Evolutionary conservation across 2,113 vertebrate genomes (phyloP).

Genomic region (Barnardius zonarius): DNA sequence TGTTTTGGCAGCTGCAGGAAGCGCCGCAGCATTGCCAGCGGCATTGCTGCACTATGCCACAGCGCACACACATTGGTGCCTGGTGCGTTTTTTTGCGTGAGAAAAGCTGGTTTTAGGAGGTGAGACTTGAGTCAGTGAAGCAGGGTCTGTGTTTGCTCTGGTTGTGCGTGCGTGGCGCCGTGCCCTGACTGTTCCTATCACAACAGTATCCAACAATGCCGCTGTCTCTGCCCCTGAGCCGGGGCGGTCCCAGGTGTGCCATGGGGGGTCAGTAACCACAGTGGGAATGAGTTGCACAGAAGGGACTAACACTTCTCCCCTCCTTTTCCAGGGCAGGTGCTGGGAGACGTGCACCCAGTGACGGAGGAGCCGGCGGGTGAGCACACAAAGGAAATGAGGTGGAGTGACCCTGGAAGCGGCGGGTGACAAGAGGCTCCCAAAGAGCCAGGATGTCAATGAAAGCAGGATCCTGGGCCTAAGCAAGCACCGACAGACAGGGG

Average conservation of each 20-base stretch:
- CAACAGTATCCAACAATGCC: neutral
- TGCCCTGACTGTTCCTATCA: neutral
- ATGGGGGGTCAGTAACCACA: accelerated
- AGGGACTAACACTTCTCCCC: neutral
- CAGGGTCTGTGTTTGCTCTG: neutral
- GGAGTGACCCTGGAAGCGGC: neutral
- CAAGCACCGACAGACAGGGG: neutral
- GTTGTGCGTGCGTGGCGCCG: neutral
- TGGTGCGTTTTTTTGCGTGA: neutral
- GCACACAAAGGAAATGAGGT: neutral
- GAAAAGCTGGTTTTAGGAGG: neutral
- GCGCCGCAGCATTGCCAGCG: neutral
- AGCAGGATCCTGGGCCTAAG: neutral
- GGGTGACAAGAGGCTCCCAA: neutral
- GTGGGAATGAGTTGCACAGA: accelerated
- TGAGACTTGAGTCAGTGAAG: accelerated
- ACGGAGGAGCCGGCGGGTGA: neutral
- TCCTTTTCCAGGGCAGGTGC: neutral
- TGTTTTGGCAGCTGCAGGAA: neutral
- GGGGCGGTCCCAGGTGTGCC: accelerated
- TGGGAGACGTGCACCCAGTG: neutral
- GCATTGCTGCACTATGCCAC: neutral
- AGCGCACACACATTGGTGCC: neutral
- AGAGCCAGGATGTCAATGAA: accelerated
- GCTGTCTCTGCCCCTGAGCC: neutral